Base-by-base conservation (phyloP, 2,888 invertebrate species). In the Rhagophthalmus giganteus region DNA sequence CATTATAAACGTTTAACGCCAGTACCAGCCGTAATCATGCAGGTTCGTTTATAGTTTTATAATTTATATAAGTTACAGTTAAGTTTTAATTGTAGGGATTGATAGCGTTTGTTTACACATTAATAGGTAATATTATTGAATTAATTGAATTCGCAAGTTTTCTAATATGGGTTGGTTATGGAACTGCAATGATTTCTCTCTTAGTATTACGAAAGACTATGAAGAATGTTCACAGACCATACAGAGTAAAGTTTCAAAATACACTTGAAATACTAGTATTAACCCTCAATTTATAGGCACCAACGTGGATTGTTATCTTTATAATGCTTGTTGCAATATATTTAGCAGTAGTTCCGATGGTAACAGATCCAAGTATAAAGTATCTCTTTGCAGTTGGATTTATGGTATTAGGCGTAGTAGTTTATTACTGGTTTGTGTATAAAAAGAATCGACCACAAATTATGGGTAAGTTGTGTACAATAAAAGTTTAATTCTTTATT, bases 131-230 rank as follows among this genome's bases (percentile, higher is more conserved):
- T 71, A 89, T 92, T 48, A 78, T 80, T 35, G 81, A 83, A 1
- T 77, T 93, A 8, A 92, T 93, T 58, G 88, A 90, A 64, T 90
- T 92, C 69, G 89, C 90, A 30, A 90, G 90, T 70, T 92, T 92
- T 78, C 82, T 91, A 55, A 86, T 90, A 12, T 93, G 92, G 92
- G 82, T 90, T 53, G 90, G 90, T 75, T 93, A 92, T 70, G 92
- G 90, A 0, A 73, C 85, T 0, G 89, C 90, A 0, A 89, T 92
- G 86, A 79, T 88, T 1, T 85, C 90, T 0, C 75, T 93, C 10
- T 71, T 93, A 24, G 81, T 90, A 1, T 75, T 93, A 64, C 74
- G 92, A 33, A 83, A 73, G 62, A 90, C 87, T 0, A 85, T 83
- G 66, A 81, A 84, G 2, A 73, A 86, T 50, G 81, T 79, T 13